A percentile compares a stretch with the other conserved stretches of the same genome.
phyloP scores from a whole-genome alignment of 1,140 invertebrate genomes.

The Drosophila pandora region DNA sequence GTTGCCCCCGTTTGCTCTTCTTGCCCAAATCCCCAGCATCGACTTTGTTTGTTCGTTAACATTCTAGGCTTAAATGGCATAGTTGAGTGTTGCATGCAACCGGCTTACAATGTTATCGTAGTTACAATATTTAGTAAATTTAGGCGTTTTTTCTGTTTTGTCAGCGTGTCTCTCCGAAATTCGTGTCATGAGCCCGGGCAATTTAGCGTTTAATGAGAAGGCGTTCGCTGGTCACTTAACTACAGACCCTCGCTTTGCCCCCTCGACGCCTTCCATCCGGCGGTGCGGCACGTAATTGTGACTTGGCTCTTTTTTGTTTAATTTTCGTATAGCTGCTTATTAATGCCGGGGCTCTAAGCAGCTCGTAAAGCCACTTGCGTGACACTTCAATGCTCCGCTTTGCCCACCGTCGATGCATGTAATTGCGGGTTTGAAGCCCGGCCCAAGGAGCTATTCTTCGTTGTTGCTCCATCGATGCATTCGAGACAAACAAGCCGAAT shows the following conservation, averaged over 20 bases:
- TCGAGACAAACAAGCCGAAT: slow-evolving; percentile 32
- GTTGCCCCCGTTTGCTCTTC: background rate
- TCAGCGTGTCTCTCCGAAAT: slow-evolving; percentile 50
- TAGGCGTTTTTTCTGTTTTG: slow-evolving; percentile 46
- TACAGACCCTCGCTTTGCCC: slow-evolving; percentile 14
- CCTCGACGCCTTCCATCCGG: slow-evolving; percentile 9
- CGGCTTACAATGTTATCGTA: slow-evolving; percentile 37
- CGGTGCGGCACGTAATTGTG: slow-evolving; percentile 57
- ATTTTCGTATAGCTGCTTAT: slow-evolving; percentile 61
- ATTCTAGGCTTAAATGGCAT: slow-evolving; percentile 60
- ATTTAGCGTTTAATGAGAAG: slow-evolving; percentile 82
- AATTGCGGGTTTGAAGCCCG: slow-evolving; percentile 52
- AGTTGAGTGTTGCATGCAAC: slow-evolving; percentile 67
- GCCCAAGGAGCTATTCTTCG: slow-evolving; percentile 33
- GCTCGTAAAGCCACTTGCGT: slow-evolving; percentile 62
- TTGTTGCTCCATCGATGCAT: slow-evolving; percentile 29
- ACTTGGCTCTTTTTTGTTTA: slow-evolving; percentile 64
- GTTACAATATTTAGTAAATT: slow-evolving; percentile 68
- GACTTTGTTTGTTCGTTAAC: slow-evolving; percentile 78
- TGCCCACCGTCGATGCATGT: slow-evolving; percentile 39
- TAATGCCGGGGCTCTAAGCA: slow-evolving; percentile 64
- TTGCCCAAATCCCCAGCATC: slow-evolving; percentile 32
- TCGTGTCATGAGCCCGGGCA: slow-evolving; percentile 75
- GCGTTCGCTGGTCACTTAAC: slow-evolving; percentile 78
- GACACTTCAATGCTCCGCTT: slow-evolving; percentile 52